Conservation (phyloP, 2,888 invertebrate genomes). For the Chelonus formosanus region DNA sequence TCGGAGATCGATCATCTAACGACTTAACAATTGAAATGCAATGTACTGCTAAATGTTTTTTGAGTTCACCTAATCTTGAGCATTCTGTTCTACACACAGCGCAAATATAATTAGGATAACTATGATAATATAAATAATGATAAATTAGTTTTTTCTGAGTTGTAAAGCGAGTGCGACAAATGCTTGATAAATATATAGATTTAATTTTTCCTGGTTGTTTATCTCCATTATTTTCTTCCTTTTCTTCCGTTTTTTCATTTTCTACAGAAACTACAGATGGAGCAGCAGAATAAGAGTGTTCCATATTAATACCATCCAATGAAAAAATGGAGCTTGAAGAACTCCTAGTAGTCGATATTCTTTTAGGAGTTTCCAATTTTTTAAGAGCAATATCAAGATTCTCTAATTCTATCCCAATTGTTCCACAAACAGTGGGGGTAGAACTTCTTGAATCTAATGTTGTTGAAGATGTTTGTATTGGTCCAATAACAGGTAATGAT, state of each 20-base stretch:
- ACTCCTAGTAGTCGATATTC: not conserved
- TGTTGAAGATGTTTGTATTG: no score
- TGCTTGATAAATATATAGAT: slow-evolving; percentile 42
- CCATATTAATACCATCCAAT: no score
- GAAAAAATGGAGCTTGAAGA: not conserved
- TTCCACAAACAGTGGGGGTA: not conserved
- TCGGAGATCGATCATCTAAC: slow-evolving; percentile 19
- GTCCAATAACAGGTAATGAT: no score
- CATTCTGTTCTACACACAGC: slow-evolving; percentile 42
- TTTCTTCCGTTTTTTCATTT: not conserved
- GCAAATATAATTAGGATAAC: slow-evolving; percentile 32
- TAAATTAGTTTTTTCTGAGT: slow-evolving; percentile 30
- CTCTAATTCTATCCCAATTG: slow-evolving; percentile 20
- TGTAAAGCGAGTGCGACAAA: slow-evolving; percentile 41
- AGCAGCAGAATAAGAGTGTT: no score
- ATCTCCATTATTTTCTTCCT: not conserved
- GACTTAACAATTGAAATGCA: slow-evolving; percentile 38
- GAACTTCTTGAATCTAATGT: no score
- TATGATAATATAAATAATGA: slow-evolving; percentile 44
- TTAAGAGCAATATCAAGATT: slow-evolving; percentile 25
- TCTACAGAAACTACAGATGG: no score
- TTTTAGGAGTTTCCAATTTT: slow-evolving; percentile 13
- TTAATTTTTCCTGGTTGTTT: not conserved
- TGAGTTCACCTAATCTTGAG: slow-evolving; percentile 7
- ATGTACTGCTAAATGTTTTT: slow-evolving; percentile 41